Conservation (phyloP, 2,888 invertebrate genomes). For the Pherbina coryleti region DNA sequence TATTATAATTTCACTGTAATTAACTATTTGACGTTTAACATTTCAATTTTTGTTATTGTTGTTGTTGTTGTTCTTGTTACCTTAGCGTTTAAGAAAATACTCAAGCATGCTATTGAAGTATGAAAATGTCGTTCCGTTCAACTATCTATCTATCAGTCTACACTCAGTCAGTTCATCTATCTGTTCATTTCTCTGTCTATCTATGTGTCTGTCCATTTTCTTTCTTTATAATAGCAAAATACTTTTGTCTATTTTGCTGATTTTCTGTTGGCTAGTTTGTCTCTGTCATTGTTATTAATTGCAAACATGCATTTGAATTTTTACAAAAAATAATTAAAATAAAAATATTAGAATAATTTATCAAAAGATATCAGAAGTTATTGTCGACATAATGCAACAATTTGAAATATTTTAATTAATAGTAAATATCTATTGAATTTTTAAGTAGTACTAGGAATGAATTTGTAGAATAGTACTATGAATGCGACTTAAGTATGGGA, state of each 20-base stretch:
- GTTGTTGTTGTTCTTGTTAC: not conserved
- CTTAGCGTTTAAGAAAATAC: too few species aligned
- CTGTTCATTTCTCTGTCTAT: not conserved
- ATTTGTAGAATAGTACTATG: too few species aligned
- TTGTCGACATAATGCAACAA: not conserved
- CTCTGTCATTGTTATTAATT: constrained; percentile 39
- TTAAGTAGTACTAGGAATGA: too few species aligned
- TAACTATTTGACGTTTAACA: constrained; percentile 52
- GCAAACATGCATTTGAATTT: constrained; percentile 40
- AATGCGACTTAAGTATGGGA: too few species aligned
- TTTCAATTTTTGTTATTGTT: constrained; percentile 42
- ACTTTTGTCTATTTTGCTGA: constrained; percentile 7
- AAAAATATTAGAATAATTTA: not conserved
- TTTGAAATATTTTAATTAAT: not conserved
- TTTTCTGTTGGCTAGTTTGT: not conserved
- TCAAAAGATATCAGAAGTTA: not conserved
- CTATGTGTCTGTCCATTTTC: not conserved
- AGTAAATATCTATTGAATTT: not conserved
- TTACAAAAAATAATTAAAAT: constrained; percentile 11
- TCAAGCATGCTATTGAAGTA: not conserved
- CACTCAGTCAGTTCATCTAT: not conserved
- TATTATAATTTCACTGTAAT: constrained; percentile 50
- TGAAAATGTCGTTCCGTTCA: not conserved
- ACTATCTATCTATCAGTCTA: not conserved
- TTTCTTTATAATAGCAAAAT: not conserved